phyloP scores from a whole-genome alignment of 2,888 invertebrate genomes.

The Athetis lepigone region DNA sequence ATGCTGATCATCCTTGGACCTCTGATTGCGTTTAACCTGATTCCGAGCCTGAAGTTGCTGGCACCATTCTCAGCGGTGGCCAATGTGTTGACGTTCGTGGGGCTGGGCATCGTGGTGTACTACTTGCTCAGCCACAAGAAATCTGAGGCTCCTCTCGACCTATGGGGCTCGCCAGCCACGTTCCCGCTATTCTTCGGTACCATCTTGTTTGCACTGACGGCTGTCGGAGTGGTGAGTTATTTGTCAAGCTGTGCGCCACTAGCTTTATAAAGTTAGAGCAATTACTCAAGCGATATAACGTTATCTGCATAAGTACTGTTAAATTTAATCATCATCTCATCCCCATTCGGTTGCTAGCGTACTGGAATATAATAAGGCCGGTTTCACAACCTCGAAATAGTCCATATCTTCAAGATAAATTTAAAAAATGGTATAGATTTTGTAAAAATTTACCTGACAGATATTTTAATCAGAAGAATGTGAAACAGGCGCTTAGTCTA shows the following conservation, averaged over 20 bases:
- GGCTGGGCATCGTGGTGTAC: constrained; percentile 94
- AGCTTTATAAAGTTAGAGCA: neutral
- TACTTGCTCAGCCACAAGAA: constrained; percentile 88
- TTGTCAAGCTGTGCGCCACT: neutral
- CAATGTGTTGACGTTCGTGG: constrained; percentile 94
- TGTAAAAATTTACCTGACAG: too few relatives aligned
- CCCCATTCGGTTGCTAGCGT: constrained; percentile 23
- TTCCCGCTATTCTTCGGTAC: constrained; percentile 92
- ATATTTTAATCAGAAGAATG: too few relatives aligned
- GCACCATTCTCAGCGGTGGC: constrained; percentile 96
- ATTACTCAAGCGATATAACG: constrained; percentile 22
- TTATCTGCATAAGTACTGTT: neutral
- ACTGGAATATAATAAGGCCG: too few relatives aligned
- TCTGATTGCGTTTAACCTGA: constrained; percentile 93
- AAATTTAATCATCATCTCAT: constrained; percentile 7
- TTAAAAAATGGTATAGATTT: too few relatives aligned
- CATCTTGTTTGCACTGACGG: constrained; percentile 96
- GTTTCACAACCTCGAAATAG: too few relatives aligned
- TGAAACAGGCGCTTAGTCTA: too few relatives aligned
- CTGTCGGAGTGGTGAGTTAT: constrained; percentile 93
- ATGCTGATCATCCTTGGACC: constrained; percentile 93
- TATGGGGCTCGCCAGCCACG: constrained; percentile 83
- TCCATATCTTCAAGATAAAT: too few relatives aligned
- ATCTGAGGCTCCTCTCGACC: constrained; percentile 82
- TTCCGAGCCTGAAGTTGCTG: constrained; percentile 94